phyloP scores from a whole-genome alignment of 2,888 invertebrate genomes.

The Meganola albula region DNA sequence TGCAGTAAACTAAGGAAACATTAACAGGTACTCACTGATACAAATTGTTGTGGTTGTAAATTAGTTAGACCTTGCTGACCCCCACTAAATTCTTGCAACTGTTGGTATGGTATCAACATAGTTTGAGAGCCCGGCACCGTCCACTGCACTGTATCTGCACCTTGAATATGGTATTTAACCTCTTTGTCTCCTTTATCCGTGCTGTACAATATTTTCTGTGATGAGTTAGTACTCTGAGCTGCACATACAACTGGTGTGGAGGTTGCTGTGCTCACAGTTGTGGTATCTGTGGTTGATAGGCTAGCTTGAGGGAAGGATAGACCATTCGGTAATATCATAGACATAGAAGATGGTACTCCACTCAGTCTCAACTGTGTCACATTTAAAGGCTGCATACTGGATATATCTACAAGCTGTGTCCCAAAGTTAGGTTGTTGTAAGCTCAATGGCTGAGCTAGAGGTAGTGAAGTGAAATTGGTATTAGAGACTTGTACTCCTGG shows the following conservation, averaged over 20 bases:
- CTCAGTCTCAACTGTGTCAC: slow-evolving; percentile 63
- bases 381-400: slow-evolving; percentile 68
- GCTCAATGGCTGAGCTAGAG: slow-evolving; percentile 52
- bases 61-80: slow-evolving; percentile 56
- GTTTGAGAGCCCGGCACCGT: slow-evolving; percentile 67
- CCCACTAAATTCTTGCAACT: slow-evolving; percentile 59
- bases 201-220: slow-evolving; percentile 66
- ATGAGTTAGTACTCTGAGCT: slow-evolving; percentile 61
- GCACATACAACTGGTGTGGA: slow-evolving; percentile 69
- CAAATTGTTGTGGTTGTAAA: slow-evolving; percentile 65
- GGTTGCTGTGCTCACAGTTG: slow-evolving; percentile 65
- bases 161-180: slow-evolving; percentile 67
- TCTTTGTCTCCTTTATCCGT: slow-evolving; percentile 69
- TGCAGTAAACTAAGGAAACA: too few species aligned
- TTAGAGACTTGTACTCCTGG: slow-evolving; percentile 67
- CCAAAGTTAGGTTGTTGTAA: slow-evolving; percentile 66
- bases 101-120: slow-evolving; percentile 71
- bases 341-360: slow-evolving; percentile 69
- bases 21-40: slow-evolving; percentile 60
- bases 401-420: slow-evolving; percentile 64
- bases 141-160: slow-evolving; percentile 66
- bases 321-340: slow-evolving; percentile 68
- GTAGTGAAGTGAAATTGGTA: slow-evolving; percentile 62
- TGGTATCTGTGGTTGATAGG: slow-evolving; percentile 55
- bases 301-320: slow-evolving; percentile 62